phyloP scores from a whole-genome alignment of 2,113 vertebrate genomes.

The Hemichromis elongatus region DNA sequence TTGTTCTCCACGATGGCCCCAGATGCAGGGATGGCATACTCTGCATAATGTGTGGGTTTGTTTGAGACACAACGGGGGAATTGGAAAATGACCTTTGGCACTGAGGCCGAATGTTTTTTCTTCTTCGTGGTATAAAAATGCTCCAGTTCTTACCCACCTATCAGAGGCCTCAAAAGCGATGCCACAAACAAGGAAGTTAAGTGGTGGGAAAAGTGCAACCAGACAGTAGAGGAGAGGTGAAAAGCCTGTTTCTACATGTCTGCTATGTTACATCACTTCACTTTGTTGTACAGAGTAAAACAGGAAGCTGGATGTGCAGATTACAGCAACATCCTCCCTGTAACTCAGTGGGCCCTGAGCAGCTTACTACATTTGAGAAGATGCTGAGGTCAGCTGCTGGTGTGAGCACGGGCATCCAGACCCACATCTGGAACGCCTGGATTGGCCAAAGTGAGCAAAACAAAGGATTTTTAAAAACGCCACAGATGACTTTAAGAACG shows the following conservation, averaged over 20 bases:
- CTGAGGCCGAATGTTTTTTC: conserved; percentile 7
- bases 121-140: conserved; percentile 43
- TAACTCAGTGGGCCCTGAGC: conserved; percentile 9
- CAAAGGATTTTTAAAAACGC: neutral
- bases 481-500: conserved; percentile 58
- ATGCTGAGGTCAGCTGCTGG: neutral
- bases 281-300: neutral
- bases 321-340: conserved; percentile 18
- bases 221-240: neutral
- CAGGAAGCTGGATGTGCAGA: neutral
- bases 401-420: neutral
- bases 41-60: neutral
- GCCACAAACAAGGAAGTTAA: neutral
- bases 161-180: conserved; percentile 37
- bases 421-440: neutral
- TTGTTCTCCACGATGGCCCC: conserved; percentile 6
- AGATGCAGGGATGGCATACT: neutral
- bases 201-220: neutral
- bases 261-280: neutral
- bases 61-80: neutral
- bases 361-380: neutral
- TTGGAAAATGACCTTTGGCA: neutral
- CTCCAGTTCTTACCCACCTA: conserved; percentile 63
- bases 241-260: neutral
- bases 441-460: no score